phyloP scores from a whole-genome alignment of 2,113 vertebrate species.

The Phaethornis superciliosus region DNA sequence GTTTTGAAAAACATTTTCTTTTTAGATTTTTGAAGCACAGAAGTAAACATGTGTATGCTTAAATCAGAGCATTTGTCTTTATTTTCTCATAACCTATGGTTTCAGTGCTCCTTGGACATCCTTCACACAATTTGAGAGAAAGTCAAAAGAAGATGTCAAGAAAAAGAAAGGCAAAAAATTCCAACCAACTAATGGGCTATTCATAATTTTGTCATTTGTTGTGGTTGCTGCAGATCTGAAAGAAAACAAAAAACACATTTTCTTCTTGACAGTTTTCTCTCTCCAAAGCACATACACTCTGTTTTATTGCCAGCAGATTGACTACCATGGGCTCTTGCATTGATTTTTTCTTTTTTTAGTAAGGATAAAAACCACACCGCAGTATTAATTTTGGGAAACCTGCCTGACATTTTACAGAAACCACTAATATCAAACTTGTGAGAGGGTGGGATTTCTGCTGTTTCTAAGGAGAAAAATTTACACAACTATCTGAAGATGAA shows the following conservation, averaged over 20 bases:
- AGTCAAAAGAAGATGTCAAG: background rate
- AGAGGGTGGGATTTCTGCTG: background rate
- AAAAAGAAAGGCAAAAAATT: background rate
- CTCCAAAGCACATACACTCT: background rate
- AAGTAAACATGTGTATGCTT: background rate
- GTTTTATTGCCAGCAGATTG: background rate
- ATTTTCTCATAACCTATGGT: background rate
- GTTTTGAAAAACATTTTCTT: background rate
- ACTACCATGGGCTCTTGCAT: background rate
- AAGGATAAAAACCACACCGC: background rate
- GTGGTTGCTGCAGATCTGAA: background rate
- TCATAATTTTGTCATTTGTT: constrained; percentile 13
- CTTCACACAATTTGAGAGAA: background rate
- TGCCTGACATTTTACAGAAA: too few relatives aligned
- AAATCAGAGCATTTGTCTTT: background rate
- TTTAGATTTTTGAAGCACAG: background rate
- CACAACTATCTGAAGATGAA: background rate
- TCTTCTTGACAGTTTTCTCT: background rate
- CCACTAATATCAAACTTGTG: background rate
- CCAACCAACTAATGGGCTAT: background rate
- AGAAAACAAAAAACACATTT: constrained; percentile 19
- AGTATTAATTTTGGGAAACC: background rate
- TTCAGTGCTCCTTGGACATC: background rate
- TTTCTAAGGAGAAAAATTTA: background rate
- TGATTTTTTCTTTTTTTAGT: constrained; percentile 2